Percentiles rank a stretch among this genome's conserved stretches.
These are phyloP conservation scores for Ophion slaviceki DNA, from an alignment of 2,888 invertebrate genomes.

Conservation along the genomic window DNA sequence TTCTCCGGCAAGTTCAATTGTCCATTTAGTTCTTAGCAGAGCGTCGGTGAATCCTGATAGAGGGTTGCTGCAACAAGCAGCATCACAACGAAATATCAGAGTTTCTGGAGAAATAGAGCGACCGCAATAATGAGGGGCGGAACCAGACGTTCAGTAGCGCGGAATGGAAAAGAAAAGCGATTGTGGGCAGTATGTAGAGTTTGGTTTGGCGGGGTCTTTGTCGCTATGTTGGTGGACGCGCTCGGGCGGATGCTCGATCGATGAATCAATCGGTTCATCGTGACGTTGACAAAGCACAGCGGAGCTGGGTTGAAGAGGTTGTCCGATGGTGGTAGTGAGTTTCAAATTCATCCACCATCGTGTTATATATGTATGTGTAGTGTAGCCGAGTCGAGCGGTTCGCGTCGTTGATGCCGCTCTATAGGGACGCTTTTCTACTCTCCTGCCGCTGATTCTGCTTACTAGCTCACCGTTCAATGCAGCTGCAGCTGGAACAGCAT, in stretches of 20 bases:
- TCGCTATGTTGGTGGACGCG: slow-evolving; percentile 77
- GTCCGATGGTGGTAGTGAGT: slow-evolving; percentile 55
- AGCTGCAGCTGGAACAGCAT: slow-evolving; percentile 60
- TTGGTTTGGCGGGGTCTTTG: slow-evolving; percentile 74
- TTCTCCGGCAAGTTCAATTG: neutral
- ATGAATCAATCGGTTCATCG: slow-evolving; percentile 82
- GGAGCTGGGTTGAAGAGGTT: slow-evolving; percentile 38
- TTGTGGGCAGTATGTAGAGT: slow-evolving; percentile 54
- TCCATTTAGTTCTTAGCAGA: neutral
- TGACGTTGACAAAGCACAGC: slow-evolving; percentile 79
- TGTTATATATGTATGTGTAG: slow-evolving; percentile 61
- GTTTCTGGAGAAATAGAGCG: slow-evolving; percentile 35
- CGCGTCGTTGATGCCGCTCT: slow-evolving; percentile 27
- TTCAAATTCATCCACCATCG: slow-evolving; percentile 61
- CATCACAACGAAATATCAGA: slow-evolving; percentile 12
- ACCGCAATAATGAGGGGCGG: slow-evolving; percentile 40
- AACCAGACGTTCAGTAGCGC: slow-evolving; percentile 48
- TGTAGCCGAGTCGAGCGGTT: slow-evolving; percentile 35
- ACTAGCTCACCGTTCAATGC: slow-evolving; percentile 64
- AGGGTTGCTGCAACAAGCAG: neutral
- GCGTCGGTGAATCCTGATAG: too few relatives aligned
- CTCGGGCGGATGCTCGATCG: slow-evolving; percentile 79
- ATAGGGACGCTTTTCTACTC: slow-evolving; percentile 51
- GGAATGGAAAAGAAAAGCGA: slow-evolving; percentile 41
- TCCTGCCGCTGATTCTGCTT: slow-evolving; percentile 64